These are phyloP conservation scores for Andrena bicolor DNA, from an alignment of 2,888 invertebrate species.

Conservation along the genomic window DNA sequence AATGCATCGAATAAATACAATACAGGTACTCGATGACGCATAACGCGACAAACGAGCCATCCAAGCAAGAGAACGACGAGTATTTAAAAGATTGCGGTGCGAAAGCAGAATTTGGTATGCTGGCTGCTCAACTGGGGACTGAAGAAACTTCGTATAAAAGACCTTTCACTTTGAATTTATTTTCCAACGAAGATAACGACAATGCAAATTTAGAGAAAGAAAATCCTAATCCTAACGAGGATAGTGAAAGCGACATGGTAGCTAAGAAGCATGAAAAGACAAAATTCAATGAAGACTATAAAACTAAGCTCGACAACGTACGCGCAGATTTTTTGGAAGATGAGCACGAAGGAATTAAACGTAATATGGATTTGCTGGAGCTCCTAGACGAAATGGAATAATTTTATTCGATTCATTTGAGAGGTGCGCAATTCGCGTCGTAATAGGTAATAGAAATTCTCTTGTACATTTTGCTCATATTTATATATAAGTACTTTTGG, in stretches of 20 bases:
- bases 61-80: constrained; percentile 46
- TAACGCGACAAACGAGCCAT: constrained; percentile 48
- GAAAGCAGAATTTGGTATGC: constrained; percentile 78
- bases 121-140: constrained; percentile 79
- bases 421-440: background rate
- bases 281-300: constrained; percentile 71
- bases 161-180: constrained; percentile 76
- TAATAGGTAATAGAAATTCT: constrained; percentile 22
- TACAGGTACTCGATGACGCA: constrained; percentile 74
- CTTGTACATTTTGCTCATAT: constrained; percentile 45
- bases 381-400: constrained; percentile 78
- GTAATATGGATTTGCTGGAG: constrained; percentile 76
- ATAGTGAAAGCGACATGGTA: constrained; percentile 30
- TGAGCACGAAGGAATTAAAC: constrained; percentile 65
- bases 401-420: constrained; percentile 30
- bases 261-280: constrained; percentile 50
- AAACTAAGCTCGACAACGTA: constrained; percentile 71
- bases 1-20: background rate
- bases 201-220: constrained; percentile 51
- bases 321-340: constrained; percentile 76
- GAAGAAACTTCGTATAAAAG: constrained; percentile 71
- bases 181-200: constrained; percentile 68
- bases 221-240: constrained; percentile 26
- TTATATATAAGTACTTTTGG: constrained; percentile 27
- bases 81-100: constrained; percentile 67